phyloP scores from a whole-genome alignment of 53 echinoderm and acorn worm species.

The Stichopus horrens region DNA sequence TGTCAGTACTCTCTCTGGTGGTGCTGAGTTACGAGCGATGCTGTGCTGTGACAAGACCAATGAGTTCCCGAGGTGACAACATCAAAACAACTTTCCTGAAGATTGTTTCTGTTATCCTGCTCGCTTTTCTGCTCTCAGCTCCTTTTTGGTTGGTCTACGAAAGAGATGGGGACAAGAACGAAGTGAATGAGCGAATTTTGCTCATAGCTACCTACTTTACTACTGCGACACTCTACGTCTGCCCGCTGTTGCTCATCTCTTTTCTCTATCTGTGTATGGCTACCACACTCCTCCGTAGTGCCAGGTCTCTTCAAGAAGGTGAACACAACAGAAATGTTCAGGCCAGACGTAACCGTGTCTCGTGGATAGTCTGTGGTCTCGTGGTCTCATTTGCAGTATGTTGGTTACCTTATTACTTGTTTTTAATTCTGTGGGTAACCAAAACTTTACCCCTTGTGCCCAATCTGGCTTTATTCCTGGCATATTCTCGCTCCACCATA shows the following conservation, averaged over 20 bases:
- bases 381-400: constrained; percentile 33
- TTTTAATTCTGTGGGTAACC: neutral
- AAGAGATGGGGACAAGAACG: neutral
- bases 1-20: constrained; percentile 52
- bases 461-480: neutral
- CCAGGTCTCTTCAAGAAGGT: constrained; percentile 6
- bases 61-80: constrained; percentile 27
- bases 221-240: constrained; percentile 11
- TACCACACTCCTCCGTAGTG: neutral
- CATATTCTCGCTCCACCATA: constrained; percentile 15
- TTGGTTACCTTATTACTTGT: constrained; percentile 32
- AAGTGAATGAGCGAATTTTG: neutral
- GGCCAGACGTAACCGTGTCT: constrained; percentile 21
- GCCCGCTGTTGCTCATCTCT: constrained; percentile 6
- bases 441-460: neutral
- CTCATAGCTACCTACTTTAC: constrained; percentile 10
- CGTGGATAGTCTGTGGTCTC: constrained; percentile 35
- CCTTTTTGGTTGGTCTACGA: constrained; percentile 41
- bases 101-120: neutral
- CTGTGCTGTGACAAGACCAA: constrained; percentile 55
- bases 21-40: constrained; percentile 60
- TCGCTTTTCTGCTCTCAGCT: constrained; percentile 9
- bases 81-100: constrained; percentile 29
- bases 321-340: constrained; percentile 33
- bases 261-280: constrained; percentile 21